Evolutionary conservation across 2,888 invertebrate species (phyloP), one percentile per base, ranked within the genome.

Genomic region (Chaetogeoica ovagalla): DNA sequence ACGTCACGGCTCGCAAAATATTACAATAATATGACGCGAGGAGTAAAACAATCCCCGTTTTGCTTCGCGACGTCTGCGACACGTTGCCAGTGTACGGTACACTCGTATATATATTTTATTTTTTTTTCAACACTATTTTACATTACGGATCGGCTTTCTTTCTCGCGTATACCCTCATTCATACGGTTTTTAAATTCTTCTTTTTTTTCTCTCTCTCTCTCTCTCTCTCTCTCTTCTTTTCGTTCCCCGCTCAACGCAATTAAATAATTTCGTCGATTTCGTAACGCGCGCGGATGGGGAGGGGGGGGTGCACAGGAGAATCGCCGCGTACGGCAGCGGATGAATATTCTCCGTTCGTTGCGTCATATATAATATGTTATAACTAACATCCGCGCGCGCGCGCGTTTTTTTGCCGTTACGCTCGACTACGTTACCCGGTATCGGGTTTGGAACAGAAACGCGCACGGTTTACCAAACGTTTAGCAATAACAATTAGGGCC

Each of bases 251-350:
- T 37, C 13, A 52, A 62, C 55, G 79, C 39, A 79, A 70, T 79
- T 71, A 71, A 79, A 79, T 65, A n/a, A 71, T 70, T 79, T 65
- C 17, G 71, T 57, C 21, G 43, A 79, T 79, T 79, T 79, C 79
- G 70, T 57, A 65, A 79, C 63, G n/a, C n/a, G n/a, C n/a, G n/a
- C n/a, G n/a, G n/a, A n/a, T n/a, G n/a, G n/a, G n/a, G n/a, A n/a
- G n/a, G n/a, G n/a, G 59, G 59, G 30, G 66, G 75, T 66, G 75
- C 30, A 30, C 2, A 1, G 30, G 30, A 75, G 57, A 75, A 7
- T 66, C 30, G 30, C 30, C 30, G 30, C 30, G 30, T 30, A 30
- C 4, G 30, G 4, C 4, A 30, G 30, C 30, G 30, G 30, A 30
- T 30, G 30, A n/a, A 30, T 30, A 30, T 30, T 30, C 30, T 30